Evolutionary conservation across 2,113 vertebrate species (phyloP), one percentile per base, ranked within the genome.

Genomic region (Chrysemys picta): DNA sequence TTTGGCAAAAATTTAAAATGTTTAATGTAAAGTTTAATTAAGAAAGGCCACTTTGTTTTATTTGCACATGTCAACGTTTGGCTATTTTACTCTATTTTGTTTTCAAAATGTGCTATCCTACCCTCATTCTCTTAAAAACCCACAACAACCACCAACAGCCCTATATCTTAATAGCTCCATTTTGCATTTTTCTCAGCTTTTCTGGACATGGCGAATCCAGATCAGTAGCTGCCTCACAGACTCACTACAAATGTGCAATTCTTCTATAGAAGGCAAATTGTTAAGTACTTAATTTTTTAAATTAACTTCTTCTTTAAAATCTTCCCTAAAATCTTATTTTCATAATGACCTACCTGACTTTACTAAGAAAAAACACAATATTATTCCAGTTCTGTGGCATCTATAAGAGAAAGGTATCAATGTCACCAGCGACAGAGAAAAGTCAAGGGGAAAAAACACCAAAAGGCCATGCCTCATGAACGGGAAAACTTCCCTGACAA

Each of bases 261-360:
- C 24, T 83, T 89, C 82, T 91, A 38, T 27, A 92, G 54, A 8
- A 72, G 14, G 35, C 8, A 85, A 31, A 93, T 38, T 80, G 27
- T 86, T n/a, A 52, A 86, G 12, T 42, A 29, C 62, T 53, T 82
- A 89, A 11, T 75, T 75, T 75, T 42, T 42, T 24, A 12, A 75
- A 42, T 42, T 42, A 75, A 52, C 22, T 24, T 38, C 8, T 75
- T 75, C 9, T 75, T 75, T 92, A 22, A 94, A 59, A 87, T 83
- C 90, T 7, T 85, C 50, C 25, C 78, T 45, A 85, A 27, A 47
- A 35, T 93, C 81, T 49, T 13, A 96, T 7, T 21, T 94, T 53
- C 94, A 79, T 72, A 72, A 91, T 83, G 87, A 91, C 93, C 42
- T 92, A 47, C n/a, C 78, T 72, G 9, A 69, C 86, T 53, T 87